These are phyloP conservation scores for Ennomos fuscantarius DNA, from an alignment of 2,888 invertebrate genomes.

Conservation along the genomic window DNA sequence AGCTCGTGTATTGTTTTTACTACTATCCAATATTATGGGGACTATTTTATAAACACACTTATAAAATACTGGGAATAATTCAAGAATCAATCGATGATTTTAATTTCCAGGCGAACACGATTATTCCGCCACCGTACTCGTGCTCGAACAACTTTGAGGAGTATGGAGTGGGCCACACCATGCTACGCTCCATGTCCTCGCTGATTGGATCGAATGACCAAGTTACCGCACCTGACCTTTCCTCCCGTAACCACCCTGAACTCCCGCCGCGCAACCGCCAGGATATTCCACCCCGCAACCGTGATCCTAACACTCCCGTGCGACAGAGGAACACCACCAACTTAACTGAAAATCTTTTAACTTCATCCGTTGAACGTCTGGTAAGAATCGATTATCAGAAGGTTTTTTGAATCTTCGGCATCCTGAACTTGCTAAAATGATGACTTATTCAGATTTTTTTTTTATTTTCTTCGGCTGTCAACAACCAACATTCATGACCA, in stretches of 20 bases:
- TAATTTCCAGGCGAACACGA: conserved; percentile 88
- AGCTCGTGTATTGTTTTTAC: too few relatives aligned
- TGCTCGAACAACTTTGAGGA: conserved; percentile 90
- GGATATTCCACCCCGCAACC: conserved; percentile 28
- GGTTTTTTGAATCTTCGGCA: too few relatives aligned
- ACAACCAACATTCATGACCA: too few relatives aligned
- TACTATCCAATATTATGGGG: too few relatives aligned
- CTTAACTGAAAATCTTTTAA: conserved; percentile 69
- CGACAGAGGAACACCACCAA: conserved; percentile 45
- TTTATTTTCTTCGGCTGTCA: too few relatives aligned
- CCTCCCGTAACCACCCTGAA: conserved; percentile 20
- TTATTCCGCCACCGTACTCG: conserved; percentile 94
- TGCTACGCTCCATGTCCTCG: conserved; percentile 87
- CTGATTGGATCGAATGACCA: conserved; percentile 65
- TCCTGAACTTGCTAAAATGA: too few relatives aligned
- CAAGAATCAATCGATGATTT: not conserved
- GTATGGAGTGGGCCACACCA: conserved; percentile 76
- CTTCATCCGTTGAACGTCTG: conserved; percentile 30
- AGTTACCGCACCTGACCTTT: conserved; percentile 30
- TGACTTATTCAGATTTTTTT: too few relatives aligned
- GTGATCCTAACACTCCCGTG: conserved; percentile 25
- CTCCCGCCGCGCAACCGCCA: conserved; percentile 49
- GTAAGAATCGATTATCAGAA: conserved; percentile 1
- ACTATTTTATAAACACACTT: too few relatives aligned
- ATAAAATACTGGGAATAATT: too few relatives aligned